Percentiles rank a stretch among this genome's conserved stretches.
Evolutionary conservation across 2,113 vertebrate species (phyloP).

Genomic region (Trematomus loennbergii): DNA sequence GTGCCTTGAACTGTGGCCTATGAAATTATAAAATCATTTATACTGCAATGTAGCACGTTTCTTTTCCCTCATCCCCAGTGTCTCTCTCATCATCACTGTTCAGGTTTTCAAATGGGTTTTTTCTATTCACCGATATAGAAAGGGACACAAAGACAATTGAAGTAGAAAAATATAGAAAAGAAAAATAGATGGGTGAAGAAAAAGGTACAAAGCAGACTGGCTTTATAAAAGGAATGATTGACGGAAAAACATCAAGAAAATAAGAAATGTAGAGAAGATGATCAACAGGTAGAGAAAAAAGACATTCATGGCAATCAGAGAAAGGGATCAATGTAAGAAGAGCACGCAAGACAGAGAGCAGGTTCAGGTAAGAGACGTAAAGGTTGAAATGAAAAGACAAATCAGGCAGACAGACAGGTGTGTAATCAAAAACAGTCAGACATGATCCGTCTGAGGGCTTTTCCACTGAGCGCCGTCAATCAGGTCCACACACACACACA

Average conservation of each 20-base stretch:
- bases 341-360: background rate
- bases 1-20: background rate
- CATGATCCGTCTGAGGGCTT: constrained; percentile 56
- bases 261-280: background rate
- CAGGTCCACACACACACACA: constrained; percentile 11
- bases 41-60: background rate
- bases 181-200: background rate
- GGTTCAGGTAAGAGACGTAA: background rate
- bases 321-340: background rate
- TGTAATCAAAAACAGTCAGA: constrained; percentile 26
- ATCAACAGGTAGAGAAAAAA: background rate
- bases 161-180: background rate
- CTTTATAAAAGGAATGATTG: constrained; percentile 14
- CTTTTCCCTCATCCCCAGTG: background rate
- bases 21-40: background rate
- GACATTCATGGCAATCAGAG: background rate
- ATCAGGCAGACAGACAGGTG: background rate
- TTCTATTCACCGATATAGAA: background rate
- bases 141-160: background rate
- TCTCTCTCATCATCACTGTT: background rate
- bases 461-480: constrained; percentile 55
- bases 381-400: background rate
- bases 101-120: background rate
- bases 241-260: constrained; percentile 10
- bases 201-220: background rate